A percentile compares a stretch with the other conserved stretches of the same genome.
phyloP scores from a whole-genome alignment of 2,888 invertebrate species.

The Spodoptera littoralis region DNA sequence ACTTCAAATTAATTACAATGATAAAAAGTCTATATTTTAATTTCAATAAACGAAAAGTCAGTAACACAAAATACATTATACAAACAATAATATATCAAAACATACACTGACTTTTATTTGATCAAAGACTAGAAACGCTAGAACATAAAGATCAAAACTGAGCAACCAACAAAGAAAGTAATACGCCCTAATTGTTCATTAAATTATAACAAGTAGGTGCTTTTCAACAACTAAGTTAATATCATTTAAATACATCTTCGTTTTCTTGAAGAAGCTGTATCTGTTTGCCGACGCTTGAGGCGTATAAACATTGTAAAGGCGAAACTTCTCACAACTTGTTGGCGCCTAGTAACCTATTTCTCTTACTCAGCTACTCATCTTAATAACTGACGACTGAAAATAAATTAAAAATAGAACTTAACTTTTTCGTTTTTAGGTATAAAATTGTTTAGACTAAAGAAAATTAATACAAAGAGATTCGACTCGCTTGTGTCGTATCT shows the following conservation, averaged over 20 bases:
- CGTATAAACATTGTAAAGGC: conserved; percentile 44
- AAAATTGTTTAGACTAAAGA: conserved; percentile 1
- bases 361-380: conserved; percentile 35
- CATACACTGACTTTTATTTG: no score
- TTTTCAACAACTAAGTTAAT: neutral
- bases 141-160: no score
- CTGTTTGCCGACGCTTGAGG: conserved; percentile 38
- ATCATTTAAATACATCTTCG: conserved; percentile 4
- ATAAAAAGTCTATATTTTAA: no score
- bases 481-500: no score
- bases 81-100: no score
- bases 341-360: conserved; percentile 49
- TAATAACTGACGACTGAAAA: conserved; percentile 33
- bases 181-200: no score
- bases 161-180: no score
- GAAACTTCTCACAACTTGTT: conserved; percentile 44
- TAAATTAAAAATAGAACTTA: conserved; percentile 35
- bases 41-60: no score
- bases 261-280: conserved; percentile 5
- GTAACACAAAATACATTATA: no score
- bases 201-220: conserved; percentile 2
- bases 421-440: conserved; percentile 17
- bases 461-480: conserved; percentile 4
- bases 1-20: no score
- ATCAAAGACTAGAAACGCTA: no score